phyloP scores from a whole-genome alignment of 1,140 invertebrate species.

The Psix sp. region DNA sequence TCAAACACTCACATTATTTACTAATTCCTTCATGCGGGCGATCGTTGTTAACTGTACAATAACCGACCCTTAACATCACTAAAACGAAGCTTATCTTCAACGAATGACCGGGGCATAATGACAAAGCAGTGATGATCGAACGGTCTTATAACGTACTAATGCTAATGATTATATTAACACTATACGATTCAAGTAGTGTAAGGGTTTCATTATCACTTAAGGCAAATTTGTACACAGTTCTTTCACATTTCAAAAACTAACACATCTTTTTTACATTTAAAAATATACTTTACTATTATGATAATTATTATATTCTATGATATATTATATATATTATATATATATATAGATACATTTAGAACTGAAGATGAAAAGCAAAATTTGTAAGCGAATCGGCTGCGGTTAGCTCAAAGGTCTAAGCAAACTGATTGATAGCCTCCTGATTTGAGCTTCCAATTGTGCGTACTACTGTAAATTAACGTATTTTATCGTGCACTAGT shows the following conservation, averaged over 20 bases:
- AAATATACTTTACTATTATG: slow-evolving; percentile 6
- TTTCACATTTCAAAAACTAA: slow-evolving; percentile 68
- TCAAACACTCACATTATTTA: not conserved
- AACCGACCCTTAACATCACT: slow-evolving; percentile 15
- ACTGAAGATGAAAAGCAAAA: slow-evolving; percentile 6
- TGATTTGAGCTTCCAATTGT: slow-evolving; percentile 56
- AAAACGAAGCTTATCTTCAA: slow-evolving; percentile 42
- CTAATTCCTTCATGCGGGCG: slow-evolving; percentile 3
- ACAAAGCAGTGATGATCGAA: not conserved
- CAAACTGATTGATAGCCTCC: slow-evolving; percentile 30
- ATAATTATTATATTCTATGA: slow-evolving; percentile 6
- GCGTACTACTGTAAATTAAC: slow-evolving; percentile 41
- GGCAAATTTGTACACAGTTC: slow-evolving; percentile 66
- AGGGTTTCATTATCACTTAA: slow-evolving; percentile 38
- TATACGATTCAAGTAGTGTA: slow-evolving; percentile 34
- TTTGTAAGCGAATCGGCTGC: slow-evolving; percentile 23
- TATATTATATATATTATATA: slow-evolving; percentile 1
- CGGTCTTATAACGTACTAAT: slow-evolving; percentile 19
- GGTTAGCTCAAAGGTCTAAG: slow-evolving; percentile 28
- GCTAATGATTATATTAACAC: slow-evolving; percentile 41
- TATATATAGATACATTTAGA: not conserved
- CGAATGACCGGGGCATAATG: not conserved
- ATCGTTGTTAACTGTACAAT: slow-evolving; percentile 13
- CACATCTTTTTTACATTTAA: slow-evolving; percentile 31
- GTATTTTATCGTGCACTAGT: slow-evolving; percentile 32